These are phyloP conservation scores for Cnemophilus loriae DNA, from an alignment of 2,113 vertebrate species.

Conservation along the genomic window DNA sequence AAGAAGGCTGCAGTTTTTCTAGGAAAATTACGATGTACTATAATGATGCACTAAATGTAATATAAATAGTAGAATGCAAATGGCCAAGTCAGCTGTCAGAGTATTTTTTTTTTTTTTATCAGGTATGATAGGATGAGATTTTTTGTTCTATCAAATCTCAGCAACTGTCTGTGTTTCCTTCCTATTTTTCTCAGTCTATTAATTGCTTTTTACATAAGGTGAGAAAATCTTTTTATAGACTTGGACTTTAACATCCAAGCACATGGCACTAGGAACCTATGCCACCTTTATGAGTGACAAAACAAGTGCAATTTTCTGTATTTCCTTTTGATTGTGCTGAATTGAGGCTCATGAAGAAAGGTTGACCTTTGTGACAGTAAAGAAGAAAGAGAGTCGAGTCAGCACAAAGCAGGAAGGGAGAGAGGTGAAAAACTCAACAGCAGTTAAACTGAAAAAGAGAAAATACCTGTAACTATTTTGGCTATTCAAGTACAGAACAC, in stretches of 20 bases:
- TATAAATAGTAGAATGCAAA: not conserved
- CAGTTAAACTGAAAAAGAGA: not conserved
- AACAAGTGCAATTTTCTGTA: not conserved
- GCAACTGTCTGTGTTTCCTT: not conserved
- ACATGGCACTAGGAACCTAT: not conserved
- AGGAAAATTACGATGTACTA: slow-evolving; percentile 13
- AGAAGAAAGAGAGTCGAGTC: not conserved
- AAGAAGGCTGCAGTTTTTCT: slow-evolving; percentile 23
- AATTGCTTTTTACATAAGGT: not conserved
- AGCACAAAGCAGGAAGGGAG: not conserved
- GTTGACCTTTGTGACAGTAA: not conserved
- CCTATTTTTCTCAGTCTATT: not conserved
- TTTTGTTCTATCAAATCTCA: not conserved
- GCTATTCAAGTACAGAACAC: not conserved
- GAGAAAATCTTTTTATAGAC: not conserved
- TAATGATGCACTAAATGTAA: slow-evolving; percentile 5
- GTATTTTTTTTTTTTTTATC: not conserved
- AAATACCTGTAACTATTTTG: not conserved
- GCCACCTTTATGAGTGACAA: not conserved
- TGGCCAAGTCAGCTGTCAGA: not conserved
- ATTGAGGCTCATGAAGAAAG: not conserved
- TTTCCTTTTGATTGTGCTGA: not conserved
- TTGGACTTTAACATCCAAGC: not conserved
- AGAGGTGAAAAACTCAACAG: not conserved
- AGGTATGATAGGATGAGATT: not conserved